These are phyloP conservation scores for Acronicta aceris DNA, from an alignment of 2,888 invertebrate species.

Conservation along the genomic window DNA sequence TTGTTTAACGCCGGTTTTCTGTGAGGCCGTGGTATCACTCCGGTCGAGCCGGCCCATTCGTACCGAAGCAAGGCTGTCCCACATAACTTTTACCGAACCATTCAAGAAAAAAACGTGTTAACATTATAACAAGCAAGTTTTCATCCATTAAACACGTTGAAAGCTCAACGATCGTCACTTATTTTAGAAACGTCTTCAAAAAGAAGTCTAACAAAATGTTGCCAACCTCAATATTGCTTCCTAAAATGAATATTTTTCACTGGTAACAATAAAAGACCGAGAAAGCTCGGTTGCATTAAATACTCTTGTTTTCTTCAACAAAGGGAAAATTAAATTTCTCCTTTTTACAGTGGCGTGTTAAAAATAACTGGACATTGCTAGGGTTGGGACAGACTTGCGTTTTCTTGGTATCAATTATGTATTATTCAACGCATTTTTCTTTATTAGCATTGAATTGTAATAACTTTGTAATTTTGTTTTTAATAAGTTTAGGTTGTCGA, in stretches of 20 bases:
- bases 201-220: slow-evolving; percentile 4
- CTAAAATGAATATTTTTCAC: slow-evolving; percentile 23
- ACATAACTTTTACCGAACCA: too few relatives aligned
- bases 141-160: too few relatives aligned
- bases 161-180: not conserved
- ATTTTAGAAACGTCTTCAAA: not conserved
- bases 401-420: not conserved
- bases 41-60: too few relatives aligned
- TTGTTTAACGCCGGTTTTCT: too few relatives aligned
- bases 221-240: slow-evolving; percentile 19
- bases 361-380: slow-evolving; percentile 43
- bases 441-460: too few relatives aligned
- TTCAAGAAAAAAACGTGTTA: too few relatives aligned
- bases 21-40: too few relatives aligned
- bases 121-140: not conserved
- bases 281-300: slow-evolving; percentile 56
- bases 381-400: slow-evolving; percentile 2
- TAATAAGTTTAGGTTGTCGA: too few relatives aligned
- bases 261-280: slow-evolving; percentile 26
- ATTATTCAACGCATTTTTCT: too few relatives aligned
- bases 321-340: slow-evolving; percentile 54
- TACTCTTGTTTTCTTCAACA: slow-evolving; percentile 53
- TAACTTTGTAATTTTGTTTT: too few relatives aligned
- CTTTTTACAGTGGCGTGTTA: slow-evolving; percentile 42
- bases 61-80: too few relatives aligned